Evolutionary conservation across 2,888 invertebrate genomes (phyloP), one percentile per base, ranked within the genome.

Genomic region (Polydrusus pterygomalis): DNA sequence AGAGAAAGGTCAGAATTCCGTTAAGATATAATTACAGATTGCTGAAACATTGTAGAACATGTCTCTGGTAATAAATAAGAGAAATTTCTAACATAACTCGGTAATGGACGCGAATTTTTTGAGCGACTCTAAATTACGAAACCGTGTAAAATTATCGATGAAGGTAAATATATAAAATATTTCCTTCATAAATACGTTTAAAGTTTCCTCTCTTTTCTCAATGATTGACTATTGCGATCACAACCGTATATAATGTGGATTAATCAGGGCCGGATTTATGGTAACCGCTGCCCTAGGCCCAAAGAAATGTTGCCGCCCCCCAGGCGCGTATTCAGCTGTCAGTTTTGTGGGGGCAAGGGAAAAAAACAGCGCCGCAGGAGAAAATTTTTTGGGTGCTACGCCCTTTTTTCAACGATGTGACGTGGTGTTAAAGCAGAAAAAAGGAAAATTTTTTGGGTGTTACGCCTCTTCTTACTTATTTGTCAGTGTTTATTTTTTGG

Each of bases 1-100:
- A 20, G 72, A 64, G 63, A 73, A 73, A 76, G 76, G 76, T 76
- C 76, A 73, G 73, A 76, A 76, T 73, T 76, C 76, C 76, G 76
- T 76, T 76, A 76, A 76, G 73, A 76, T 76, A 73, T 76, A 76
- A 76, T 76, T 76, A 76, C 68, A 73, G 76, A 73, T 76, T 73
- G 45, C 76, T 76, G 76, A 76, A 76, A 76, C 71, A 71, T 75
- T 76, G 76, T 73, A 54, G 73, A 73, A 74, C 73, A 70, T 77
- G 73, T 77, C 73, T 47, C 73, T 75, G 51, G 71, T 65, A 73
- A 77, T 77, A 77, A 77, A 77, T 77, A 77, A 74, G 56, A 77
- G 69, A 74, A 77, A 77, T 77, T 72, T 77, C 77, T 77, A 74
- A 58, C 71, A 74, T 77, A 70, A 62, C 76, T 76, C 47, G 25